Conservation (phyloP, 2,888 invertebrate species). For the Bembecia ichneumoniformis region DNA sequence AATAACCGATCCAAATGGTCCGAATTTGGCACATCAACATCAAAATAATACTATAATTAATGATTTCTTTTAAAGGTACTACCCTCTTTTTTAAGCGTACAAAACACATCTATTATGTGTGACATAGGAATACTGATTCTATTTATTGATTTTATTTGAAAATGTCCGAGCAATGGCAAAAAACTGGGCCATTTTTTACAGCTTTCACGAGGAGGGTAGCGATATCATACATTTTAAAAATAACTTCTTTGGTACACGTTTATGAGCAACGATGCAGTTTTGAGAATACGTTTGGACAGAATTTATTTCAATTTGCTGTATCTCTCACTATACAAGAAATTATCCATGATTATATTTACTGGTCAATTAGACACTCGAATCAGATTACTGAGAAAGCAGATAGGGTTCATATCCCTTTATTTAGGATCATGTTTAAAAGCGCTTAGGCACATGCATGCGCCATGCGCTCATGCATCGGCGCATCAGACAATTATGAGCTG, state of each 20-base stretch:
- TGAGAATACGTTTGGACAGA: no score
- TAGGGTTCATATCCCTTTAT: no score
- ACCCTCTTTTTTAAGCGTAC: background rate
- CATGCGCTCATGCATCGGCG: no score
- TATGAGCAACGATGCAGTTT: slow-evolving; percentile 51
- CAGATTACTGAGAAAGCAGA: no score
- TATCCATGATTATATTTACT: no score
- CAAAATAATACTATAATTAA: slow-evolving; percentile 42
- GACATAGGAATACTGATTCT: slow-evolving; percentile 3
- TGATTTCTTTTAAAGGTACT: background rate
- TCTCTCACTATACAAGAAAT: no score
- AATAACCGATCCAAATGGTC: slow-evolving; percentile 46
- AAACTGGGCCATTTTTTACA: background rate
- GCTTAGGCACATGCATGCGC: no score
- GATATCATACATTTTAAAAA: slow-evolving; percentile 28
- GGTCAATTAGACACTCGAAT: no score
- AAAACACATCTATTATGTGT: slow-evolving; percentile 3
- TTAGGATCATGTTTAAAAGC: no score
- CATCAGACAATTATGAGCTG: slow-evolving; percentile 3
- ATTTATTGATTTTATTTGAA: slow-evolving; percentile 1
- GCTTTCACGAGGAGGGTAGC: background rate
- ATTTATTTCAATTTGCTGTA: no score
- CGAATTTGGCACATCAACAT: slow-evolving; percentile 61
- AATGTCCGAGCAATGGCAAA: background rate
- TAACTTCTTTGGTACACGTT: slow-evolving; percentile 63